Conservation (phyloP, 2,888 invertebrate species). For the Dioctria linearis region DNA sequence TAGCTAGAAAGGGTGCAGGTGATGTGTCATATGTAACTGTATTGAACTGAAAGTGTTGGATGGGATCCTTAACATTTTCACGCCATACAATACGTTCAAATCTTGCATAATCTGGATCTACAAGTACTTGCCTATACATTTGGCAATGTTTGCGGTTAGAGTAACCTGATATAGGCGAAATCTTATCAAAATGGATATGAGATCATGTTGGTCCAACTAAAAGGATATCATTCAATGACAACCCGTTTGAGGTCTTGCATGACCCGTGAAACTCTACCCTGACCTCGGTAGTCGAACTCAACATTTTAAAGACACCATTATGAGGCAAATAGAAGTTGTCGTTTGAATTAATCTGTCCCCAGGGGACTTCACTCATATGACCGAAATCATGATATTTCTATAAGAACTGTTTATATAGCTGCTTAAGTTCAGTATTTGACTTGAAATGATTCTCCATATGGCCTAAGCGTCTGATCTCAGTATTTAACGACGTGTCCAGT, state of each 20-base stretch:
- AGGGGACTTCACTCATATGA: background rate
- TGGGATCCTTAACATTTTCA: background rate
- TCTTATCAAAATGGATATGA: too few relatives aligned
- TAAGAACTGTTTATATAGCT: background rate
- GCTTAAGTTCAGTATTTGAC: background rate
- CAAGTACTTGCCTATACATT: background rate
- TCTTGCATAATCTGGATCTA: background rate
- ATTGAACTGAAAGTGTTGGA: too few relatives aligned
- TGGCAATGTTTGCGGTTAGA: conserved; percentile 6
- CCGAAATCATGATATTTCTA: too few relatives aligned
- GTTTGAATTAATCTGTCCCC: background rate
- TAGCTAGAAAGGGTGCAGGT: conserved; percentile 9
- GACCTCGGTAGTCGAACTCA: too few relatives aligned
- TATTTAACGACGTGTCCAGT: background rate
- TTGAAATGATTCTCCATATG: too few relatives aligned
- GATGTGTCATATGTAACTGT: too few relatives aligned
- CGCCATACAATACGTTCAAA: background rate
- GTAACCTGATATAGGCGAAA: conserved; percentile 1
- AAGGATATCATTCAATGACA: background rate
- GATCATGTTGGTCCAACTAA: background rate
- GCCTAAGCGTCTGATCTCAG: conserved; percentile 10
- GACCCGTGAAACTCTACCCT: too few relatives aligned
- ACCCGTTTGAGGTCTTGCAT: too few relatives aligned
- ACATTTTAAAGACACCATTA: too few relatives aligned
- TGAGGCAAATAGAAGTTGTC: too few relatives aligned